Base-by-base conservation (phyloP, 2,797 vertebrate genomes). In the Podarcis siculus region DNA sequence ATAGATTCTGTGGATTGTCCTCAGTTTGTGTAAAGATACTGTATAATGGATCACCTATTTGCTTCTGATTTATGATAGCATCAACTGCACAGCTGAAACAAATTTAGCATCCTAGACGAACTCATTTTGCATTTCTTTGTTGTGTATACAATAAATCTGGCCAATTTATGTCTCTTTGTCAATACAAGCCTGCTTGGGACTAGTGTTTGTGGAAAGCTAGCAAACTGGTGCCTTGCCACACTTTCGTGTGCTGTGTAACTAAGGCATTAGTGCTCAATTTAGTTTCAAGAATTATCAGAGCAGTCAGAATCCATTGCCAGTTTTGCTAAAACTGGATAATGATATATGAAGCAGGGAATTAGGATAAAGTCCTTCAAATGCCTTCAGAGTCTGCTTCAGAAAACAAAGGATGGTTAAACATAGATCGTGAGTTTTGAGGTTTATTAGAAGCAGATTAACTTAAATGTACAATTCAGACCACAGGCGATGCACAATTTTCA, bases 321-420 rank as follows among this genome's bases (percentile, higher is more conserved):
- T 90, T 86, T 85, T 83, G 92, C 85, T 61, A 77, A 93, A 71
- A 61, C 13, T 89, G 90, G 92, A 93, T 89, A 87, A 89, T 90
- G 95, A 94, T 91, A 67, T 83, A 93, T 94, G 89, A 88, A 89
- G 81, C 45, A 42, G 88, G 79, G 79, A 94, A 92, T 7, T 82
- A 90, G 89, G 13, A 12, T 89, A 21, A 66, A 23, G 72, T 76
- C 58, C 37, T n/a, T 58, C 37, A 66, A 76, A 77, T 32, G 4
- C 55, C 4, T 81, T 37, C n/a, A 21, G 4, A 37, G 23, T 21
- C 79, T 27, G 37, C 9, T 85, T 94, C 0, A 0, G 88, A 89
- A 49, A 83, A 23, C 76, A 94, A 91, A 93, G 79, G 82, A 83
- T 67, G 89, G 77, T 71, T 87, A 92, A 88, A 92, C 90, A 89